Base-by-base conservation (phyloP, 2,888 invertebrate species). In the Trichogramma evanescens region DNA sequence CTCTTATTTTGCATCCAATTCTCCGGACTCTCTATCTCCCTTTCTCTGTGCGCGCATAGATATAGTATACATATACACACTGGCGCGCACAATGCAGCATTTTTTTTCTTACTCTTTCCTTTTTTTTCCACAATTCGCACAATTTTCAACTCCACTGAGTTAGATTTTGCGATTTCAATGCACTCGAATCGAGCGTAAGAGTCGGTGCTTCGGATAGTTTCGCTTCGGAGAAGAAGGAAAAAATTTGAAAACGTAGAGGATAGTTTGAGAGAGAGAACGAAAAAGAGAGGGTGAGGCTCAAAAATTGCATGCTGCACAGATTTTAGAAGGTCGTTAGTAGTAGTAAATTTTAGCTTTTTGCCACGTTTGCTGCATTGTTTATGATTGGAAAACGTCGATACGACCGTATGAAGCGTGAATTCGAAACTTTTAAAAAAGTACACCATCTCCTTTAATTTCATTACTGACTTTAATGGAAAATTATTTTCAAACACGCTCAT, bases 141-240 rank as follows among this genome's bases (percentile, higher is more conserved):
- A 57, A 62, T 59, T 59, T 62, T 50, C 48, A 62, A 56, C 56
- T 54, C 56, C 54, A 62, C 59, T 54, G 54, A 54, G 54, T 57
- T 50, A 50, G 53, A 58, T 54, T 54, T 54, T 46, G 40, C 50
- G 55, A 55, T 51, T 54, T 53, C 58, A 49, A 49, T 53, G 53
- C 58, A 43, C 43, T 49, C 38, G 38, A 53, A 49, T 50, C 10
- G 58, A 26, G 54, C 59, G 50, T 48, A 54, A 45, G 41, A 6
- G 10, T 55, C 49, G 8, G 39, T 49, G 40, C 7, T 54, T 53
- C 45, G 10, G 26, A 38, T 8, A 38, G 7, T 41, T 8, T 45
- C 26, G 40, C 41, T 57, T 26, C 26, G 26, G 26, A 26, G 26
- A 26, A 26, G 26, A 26, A 26, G 26, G 26, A 26, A 26, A 26